These are phyloP conservation scores for Drosophila persimilis DNA, from an alignment of 1,140 invertebrate species.

Conservation along the genomic window DNA sequence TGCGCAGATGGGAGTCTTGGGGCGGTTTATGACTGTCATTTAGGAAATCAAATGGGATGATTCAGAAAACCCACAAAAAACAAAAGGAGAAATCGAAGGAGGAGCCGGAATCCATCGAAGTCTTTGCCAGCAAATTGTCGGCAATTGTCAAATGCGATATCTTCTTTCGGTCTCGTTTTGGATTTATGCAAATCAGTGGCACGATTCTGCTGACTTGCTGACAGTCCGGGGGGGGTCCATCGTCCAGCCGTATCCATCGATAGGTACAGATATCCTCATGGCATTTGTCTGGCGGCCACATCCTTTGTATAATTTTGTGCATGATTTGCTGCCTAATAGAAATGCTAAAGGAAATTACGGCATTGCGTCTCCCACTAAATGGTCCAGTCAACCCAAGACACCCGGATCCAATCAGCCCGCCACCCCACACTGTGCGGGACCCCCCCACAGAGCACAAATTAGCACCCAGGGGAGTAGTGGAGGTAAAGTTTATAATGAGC, in stretches of 20 bases:
- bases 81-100: not conserved
- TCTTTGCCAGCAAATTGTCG: constrained; percentile 44
- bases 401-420: constrained; percentile 18
- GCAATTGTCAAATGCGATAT: constrained; percentile 31
- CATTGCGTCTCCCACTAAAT: constrained; percentile 64
- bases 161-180: constrained; percentile 16
- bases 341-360: constrained; percentile 63
- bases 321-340: constrained; percentile 61
- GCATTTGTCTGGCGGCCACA: constrained; percentile 28
- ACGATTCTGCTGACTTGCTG: constrained; percentile 37
- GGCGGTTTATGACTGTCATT: constrained; percentile 59
- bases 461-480: constrained; percentile 66
- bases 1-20: not conserved
- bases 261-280: no score
- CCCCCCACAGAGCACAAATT: constrained; percentile 56
- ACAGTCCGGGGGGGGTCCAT: constrained; percentile 1
- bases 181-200: constrained; percentile 58
- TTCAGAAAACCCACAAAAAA: constrained; percentile 49
- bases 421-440: constrained; percentile 1
- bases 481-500: constrained; percentile 78
- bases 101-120: constrained; percentile 38
- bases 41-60: constrained; percentile 73
- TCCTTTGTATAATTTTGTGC: constrained; percentile 63
- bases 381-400: constrained; percentile 33
- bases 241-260: constrained; percentile 18